Evolutionary conservation across 2,888 invertebrate genomes (phyloP).

Genomic region (Parnassius mnemosyne): DNA sequence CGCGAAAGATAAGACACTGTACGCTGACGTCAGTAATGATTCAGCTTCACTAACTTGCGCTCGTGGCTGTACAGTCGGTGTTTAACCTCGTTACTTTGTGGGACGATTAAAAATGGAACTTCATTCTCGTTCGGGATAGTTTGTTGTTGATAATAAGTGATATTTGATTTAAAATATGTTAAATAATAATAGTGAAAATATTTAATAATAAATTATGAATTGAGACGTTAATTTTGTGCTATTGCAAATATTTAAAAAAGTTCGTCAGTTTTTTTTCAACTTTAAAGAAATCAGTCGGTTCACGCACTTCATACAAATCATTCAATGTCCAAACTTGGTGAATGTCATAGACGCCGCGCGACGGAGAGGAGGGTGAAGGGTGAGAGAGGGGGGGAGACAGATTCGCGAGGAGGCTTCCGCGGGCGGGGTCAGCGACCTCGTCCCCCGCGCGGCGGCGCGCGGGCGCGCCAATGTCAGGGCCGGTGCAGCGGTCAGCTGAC

Average conservation of each 20-base stretch:
- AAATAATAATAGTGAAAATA: no score
- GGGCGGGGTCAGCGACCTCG: constrained; percentile 75
- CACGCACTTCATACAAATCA: constrained; percentile 11
- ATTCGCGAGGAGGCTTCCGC: constrained; percentile 76
- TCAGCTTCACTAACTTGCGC: constrained; percentile 18
- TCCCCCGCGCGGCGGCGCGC: constrained; percentile 65
- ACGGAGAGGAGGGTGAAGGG: constrained; percentile 36
- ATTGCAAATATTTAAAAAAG: background rate
- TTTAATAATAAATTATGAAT: no score
- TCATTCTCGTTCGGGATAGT: constrained; percentile 2
- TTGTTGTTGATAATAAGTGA: constrained; percentile 1
- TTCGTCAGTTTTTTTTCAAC: background rate
- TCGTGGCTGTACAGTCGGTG: constrained; percentile 9
- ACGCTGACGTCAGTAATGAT: constrained; percentile 24
- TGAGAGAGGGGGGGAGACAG: constrained; percentile 47
- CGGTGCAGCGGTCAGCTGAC: constrained; percentile 80
- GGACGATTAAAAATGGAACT: constrained; percentile 16
- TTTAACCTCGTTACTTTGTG: constrained; percentile 21
- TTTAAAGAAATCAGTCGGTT: background rate
- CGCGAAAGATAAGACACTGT: constrained; percentile 3
- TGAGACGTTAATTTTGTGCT: background rate
- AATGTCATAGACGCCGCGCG: constrained; percentile 24
- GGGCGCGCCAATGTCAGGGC: constrained; percentile 80
- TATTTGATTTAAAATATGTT: background rate
- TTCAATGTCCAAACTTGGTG: constrained; percentile 24